These are phyloP conservation scores for Sanderia malayensis DNA, from an alignment of 30 jellyfish, hydroid and myxozoan species.

Conservation along the genomic window DNA sequence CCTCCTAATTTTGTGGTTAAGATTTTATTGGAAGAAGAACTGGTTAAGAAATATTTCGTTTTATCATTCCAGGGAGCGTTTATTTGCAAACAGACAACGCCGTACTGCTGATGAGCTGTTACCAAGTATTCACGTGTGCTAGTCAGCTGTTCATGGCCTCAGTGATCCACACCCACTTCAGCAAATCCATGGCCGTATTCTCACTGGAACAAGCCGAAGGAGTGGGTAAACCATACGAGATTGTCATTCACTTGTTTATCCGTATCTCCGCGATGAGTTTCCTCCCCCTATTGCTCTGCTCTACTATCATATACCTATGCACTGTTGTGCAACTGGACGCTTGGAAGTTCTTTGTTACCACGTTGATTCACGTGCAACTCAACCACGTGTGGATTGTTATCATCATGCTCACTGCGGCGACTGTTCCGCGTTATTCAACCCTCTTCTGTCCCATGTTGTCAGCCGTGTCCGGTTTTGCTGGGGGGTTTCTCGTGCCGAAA, in stretches of 20 bases:
- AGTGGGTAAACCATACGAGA: constrained; percentile 73
- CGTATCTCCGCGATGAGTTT: constrained; percentile 72
- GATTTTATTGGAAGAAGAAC: too few species aligned
- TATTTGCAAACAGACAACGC: constrained; percentile 77
- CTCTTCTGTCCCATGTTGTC: constrained; percentile 81
- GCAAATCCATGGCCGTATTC: constrained; percentile 66
- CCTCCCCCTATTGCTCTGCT: constrained; percentile 60
- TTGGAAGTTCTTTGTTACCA: constrained; percentile 66
- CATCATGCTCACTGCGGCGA: constrained; percentile 55
- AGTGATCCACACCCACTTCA: constrained; percentile 73
- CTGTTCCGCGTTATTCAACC: constrained; percentile 69
- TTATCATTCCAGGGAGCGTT: constrained; percentile 55
- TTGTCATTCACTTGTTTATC: constrained; percentile 67
- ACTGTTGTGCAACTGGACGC: constrained; percentile 45
- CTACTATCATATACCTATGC: constrained; percentile 72
- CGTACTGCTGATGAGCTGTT: constrained; percentile 82
- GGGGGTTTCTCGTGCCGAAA: constrained; percentile 90
- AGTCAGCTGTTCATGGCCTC: constrained; percentile 95
- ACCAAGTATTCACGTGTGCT: constrained; percentile 90
- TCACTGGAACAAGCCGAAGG: constrained; percentile 91
- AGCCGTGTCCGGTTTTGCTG: constrained; percentile 94
- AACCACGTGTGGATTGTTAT: constrained; percentile 88
- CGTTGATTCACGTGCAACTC: constrained; percentile 75
- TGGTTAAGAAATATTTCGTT: too few species aligned
- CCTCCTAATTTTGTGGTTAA: too few species aligned